Evolutionary conservation across 2,113 vertebrate genomes (phyloP), one percentile per base, ranked within the genome.

Genomic region (Callionymus lyra): DNA sequence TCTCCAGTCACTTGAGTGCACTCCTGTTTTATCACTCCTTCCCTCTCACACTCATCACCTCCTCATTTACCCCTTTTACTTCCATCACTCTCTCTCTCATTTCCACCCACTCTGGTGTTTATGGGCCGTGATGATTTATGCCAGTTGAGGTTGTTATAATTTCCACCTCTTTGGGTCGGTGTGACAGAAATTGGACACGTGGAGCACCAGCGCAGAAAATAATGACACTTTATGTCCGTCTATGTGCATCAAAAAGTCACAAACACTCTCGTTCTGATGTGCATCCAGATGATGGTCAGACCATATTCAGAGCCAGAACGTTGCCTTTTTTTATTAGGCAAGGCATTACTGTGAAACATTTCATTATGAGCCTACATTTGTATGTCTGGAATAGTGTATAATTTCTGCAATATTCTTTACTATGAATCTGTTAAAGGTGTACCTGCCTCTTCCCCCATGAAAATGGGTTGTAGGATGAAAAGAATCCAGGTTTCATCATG

Each of bases 51-150:
- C 38, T 65, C 39, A 56, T 27, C 21, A 27, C 40, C 44, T 63
- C 31, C 33, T 68, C 34, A 40, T 44, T 63, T 65, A 11, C 12
- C 56, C 9, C 42, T 41, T 31, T 50, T 11, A 1, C 18, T 31
- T 37, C 38, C 40, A 16, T 64, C 59, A 43, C 38, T 50, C 31
- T 44, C 37, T 15, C 21, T 27, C 21, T 27, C 8, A 27, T 11
- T 16, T 37, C 5, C 18, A 38, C 6, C 10, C 42, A 44, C 50
- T 3, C 9, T 15, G 12, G 27, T 63, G 63, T 65, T 76, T 69
- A 63, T 50, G 51, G 27, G 54, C 45, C 10, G 3, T 55, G 53
- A 48, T 76, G 61, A 68, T 70, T 61, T 56, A 66, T 64, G 55
- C 16, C 53, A 27, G 39, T 38, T 31, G 53, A 46, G 43, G 44